Evolutionary conservation across 2,113 vertebrate genomes (phyloP).

Genomic region (Xenus cinereus): DNA sequence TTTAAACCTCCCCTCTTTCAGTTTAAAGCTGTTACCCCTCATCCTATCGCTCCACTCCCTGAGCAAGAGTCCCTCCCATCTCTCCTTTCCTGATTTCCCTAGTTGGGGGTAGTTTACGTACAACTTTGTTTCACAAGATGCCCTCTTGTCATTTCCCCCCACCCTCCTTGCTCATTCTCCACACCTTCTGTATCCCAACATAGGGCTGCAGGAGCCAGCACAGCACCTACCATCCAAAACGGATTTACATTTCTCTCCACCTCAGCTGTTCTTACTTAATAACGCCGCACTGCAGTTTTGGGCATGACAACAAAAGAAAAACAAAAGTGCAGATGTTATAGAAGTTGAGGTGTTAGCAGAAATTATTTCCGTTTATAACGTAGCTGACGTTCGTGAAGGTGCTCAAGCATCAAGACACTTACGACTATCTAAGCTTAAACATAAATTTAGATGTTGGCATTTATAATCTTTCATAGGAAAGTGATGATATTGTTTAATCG

Average conservation of each 20-base stretch:
- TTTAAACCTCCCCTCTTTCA: too few relatives aligned
- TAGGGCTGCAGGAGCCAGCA: not conserved
- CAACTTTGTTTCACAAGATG: accelerated
- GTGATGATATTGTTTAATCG: not conserved
- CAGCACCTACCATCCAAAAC: not conserved
- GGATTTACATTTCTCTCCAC: not conserved
- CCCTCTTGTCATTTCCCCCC: not conserved
- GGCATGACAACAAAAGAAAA: not conserved
- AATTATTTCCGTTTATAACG: not conserved
- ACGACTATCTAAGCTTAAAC: not conserved
- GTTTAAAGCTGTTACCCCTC: too few relatives aligned
- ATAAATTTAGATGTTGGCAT: not conserved
- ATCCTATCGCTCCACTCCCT: too few relatives aligned
- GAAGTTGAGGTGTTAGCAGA: not conserved
- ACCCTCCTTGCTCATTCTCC: not conserved
- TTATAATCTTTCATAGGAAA: not conserved
- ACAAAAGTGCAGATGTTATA: not conserved
- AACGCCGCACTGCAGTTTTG: not conserved
- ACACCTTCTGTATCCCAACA: not conserved
- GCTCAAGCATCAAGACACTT: not conserved
- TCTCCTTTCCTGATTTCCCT: not conserved
- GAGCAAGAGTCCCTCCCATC: too few relatives aligned
- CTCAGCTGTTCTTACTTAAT: not conserved
- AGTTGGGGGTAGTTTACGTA: not conserved
- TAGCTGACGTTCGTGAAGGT: not conserved